Evolutionary conservation across 2,797 vertebrate species (phyloP), one percentile per base, ranked within the genome.

Genomic region (Melanotaenia maccullochi): DNA sequence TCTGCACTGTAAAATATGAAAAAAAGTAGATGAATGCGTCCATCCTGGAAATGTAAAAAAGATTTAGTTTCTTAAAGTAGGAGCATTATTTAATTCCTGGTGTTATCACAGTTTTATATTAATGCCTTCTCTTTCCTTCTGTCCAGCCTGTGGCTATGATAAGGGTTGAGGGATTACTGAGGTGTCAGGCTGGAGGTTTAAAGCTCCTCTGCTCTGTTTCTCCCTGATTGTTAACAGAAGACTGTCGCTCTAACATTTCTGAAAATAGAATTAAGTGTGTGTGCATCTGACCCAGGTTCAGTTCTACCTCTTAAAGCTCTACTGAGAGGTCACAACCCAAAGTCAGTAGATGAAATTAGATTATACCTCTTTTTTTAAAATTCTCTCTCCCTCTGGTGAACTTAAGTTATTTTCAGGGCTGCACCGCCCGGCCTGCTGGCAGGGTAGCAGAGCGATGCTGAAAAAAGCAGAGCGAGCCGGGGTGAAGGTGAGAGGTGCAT

Each of bases 351-450:
- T 86, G 85, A 78, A 83, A 78, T 89, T 78, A 83, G 85, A 88
- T 65, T 73, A 63, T 78, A 80, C 83, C 69, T 83, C 75, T 59
- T 4, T 67, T 65, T 65, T 86, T 78, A 14, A 14, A 64, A 81
- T 79, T 73, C 38, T 42, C 67, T 75, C 79, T 77, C 86, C 80
- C 77, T 88, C 78, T 59, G 64, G 75, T 68, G 84, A 87, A 54
- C 78, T 85, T 60, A 73, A 92, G 86, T 88, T 91, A 90, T 94
- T 93, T 90, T 65, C 86, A 87, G 85, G 79, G 74, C 81, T 83
- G 82, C 73, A 68, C 82, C 64, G 56, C 73, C 85, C 40, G 51
- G 61, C 28, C 74, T 71, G 76, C 75, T 78, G 76, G 73, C 63
- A 62, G 54, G 64, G 71, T 49, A 49, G 71, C 71, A 67, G 75